phyloP scores from a whole-genome alignment of 2,797 vertebrate genomes.

The Malurus leucopterus region DNA sequence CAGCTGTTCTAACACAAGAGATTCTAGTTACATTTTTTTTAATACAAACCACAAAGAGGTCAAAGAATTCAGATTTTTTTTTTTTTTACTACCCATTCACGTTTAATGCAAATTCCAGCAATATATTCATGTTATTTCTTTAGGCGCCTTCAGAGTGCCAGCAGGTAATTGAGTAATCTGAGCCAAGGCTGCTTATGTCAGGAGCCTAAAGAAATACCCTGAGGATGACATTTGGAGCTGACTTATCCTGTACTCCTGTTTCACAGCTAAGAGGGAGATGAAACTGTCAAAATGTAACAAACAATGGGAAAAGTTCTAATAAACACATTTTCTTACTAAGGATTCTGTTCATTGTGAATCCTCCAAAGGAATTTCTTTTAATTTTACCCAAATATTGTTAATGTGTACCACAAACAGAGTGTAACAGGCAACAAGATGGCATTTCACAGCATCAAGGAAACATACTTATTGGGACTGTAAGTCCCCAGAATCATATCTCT shows the following conservation, averaged over 20 bases:
- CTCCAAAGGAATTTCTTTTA: background rate
- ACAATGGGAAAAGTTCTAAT: background rate
- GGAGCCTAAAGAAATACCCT: conserved; percentile 11
- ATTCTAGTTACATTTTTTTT: background rate
- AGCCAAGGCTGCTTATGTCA: conserved; percentile 1
- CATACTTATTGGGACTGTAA: background rate
- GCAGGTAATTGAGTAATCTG: conserved; percentile 50
- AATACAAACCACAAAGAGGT: conserved; percentile 36
- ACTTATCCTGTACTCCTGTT: background rate
- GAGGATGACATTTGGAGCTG: conserved; percentile 6
- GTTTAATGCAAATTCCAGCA: conserved; percentile 53
- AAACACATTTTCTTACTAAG: background rate
- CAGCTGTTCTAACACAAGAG: conserved; percentile 39
- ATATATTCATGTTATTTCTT: conserved; percentile 28
- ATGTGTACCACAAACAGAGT: background rate
- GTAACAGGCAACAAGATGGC: background rate
- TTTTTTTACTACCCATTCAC: conserved; percentile 22
- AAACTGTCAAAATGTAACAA: background rate
- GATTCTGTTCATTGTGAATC: background rate
- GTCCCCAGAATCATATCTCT: background rate
- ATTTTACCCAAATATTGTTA: background rate
- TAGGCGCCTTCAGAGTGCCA: conserved; percentile 26
- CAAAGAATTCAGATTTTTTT: background rate
- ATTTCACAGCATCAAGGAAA: background rate
- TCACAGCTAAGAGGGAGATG: background rate